Percentiles rank a stretch among this genome's conserved stretches.
Conservation (phyloP, 2,113 vertebrate species). For the Catharus minimus region DNA sequence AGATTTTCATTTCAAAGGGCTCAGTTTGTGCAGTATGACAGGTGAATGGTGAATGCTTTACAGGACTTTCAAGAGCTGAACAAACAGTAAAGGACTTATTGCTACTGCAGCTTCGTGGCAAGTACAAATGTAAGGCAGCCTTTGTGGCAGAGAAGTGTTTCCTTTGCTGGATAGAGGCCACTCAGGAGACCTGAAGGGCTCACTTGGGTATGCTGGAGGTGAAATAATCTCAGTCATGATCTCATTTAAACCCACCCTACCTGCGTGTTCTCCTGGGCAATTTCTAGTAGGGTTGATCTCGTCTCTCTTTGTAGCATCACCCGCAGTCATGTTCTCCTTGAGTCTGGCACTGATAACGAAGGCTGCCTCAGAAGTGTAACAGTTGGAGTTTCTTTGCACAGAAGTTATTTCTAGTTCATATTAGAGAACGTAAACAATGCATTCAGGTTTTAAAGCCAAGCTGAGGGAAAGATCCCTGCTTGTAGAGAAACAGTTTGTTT, state of each 20-base stretch:
- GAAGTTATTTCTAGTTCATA: constrained; percentile 33
- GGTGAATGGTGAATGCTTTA: constrained; percentile 58
- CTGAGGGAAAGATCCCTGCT: not conserved
- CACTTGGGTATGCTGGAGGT: not conserved
- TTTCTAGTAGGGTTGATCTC: constrained; percentile 22
- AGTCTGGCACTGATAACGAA: constrained; percentile 1
- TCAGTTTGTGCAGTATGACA: constrained; percentile 53
- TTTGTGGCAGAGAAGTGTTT: not conserved
- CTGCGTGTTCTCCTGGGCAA: not conserved
- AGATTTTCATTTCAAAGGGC: constrained; percentile 66
- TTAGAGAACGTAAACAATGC: constrained; percentile 39
- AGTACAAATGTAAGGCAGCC: constrained; percentile 6
- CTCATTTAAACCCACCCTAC: constrained; percentile 43
- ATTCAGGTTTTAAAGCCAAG: not conserved
- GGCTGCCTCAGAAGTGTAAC: constrained; percentile 30
- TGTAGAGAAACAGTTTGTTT: constrained; percentile 4
- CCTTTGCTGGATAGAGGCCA: constrained; percentile 4
- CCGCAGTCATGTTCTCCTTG: not conserved
- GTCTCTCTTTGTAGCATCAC: constrained; percentile 17
- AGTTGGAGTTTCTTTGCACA: constrained; percentile 30
- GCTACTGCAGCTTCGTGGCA: not conserved
- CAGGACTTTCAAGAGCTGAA: constrained; percentile 59
- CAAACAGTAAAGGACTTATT: constrained; percentile 55
- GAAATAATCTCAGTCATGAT: not conserved
- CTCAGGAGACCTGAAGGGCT: not conserved